Base-by-base conservation (phyloP, 2,113 vertebrate species). In the Odontesthes bonariensis region DNA sequence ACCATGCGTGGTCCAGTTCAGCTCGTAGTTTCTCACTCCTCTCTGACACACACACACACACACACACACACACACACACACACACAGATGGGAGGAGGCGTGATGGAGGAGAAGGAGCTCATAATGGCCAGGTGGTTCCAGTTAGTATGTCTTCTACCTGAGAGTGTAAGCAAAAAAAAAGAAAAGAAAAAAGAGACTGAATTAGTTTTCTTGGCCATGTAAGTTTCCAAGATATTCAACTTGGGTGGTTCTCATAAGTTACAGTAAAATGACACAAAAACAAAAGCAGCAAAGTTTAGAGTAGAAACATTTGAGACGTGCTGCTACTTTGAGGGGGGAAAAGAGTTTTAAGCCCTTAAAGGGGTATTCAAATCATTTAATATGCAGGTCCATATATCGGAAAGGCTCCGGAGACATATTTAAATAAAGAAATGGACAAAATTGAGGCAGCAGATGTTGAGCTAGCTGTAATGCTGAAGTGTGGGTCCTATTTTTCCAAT, bases 51-150 rank as follows among this genome's bases (percentile, higher is more conserved):
- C 62, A 32, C 69, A 38, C 58, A 52, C 51, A 54, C 61, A 53
- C 16, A 46, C 31, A 35, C 69, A 44, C 52, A 55, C 68, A 52
- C 62, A 63, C 42, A 49, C 73, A 31, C 55, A 65, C 33, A 53
- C 65, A 62, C 22, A 33, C 33, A 61, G 68, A 22, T 57, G 58
- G 79, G 78, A 62, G 83, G 77, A 85, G 80, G 83, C 67, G 52
- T 86, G 80, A 73, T 58, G 69, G 68, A 76, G 76, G 55, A 54
- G 60, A 82, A 73, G n/a, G 78, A 56, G 73, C 51, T 83, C 69
- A 57, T 92, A 86, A 89, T 87, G 75, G 71, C 91, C 93, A 93
- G 90, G 92, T 93, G 93, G 91, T 89, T 93, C 80, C n/a, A 82
- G 86, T 93, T 93, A 91, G 67, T 54, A 73, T 69, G 54, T 71